Evolutionary conservation across 2,888 invertebrate species (phyloP).

Genomic region (Syrista parreyssii): DNA sequence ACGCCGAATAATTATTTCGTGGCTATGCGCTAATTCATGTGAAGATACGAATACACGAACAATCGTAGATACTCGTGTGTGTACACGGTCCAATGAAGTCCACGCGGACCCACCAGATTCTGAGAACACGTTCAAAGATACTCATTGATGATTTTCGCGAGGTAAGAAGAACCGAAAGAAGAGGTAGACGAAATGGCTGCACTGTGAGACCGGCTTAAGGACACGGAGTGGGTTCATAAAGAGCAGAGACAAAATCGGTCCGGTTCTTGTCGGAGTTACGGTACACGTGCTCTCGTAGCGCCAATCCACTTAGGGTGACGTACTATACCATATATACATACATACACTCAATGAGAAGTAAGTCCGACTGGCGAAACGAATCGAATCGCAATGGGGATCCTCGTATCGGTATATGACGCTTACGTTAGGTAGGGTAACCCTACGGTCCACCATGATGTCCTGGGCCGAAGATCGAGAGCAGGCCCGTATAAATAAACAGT

Average conservation of each 20-base stretch:
- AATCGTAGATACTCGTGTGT: neutral
- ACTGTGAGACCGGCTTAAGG: neutral
- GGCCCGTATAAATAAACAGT: slow-evolving; percentile 41
- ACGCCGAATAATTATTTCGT: neutral
- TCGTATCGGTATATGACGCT: slow-evolving; percentile 3
- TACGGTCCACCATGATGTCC: neutral
- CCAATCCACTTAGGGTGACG: slow-evolving; percentile 4
- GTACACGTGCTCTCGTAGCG: slow-evolving; percentile 7
- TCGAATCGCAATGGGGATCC: slow-evolving; percentile 18
- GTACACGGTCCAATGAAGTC: neutral
- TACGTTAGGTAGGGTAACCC: neutral
- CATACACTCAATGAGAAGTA: neutral
- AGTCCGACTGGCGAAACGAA: slow-evolving; percentile 9
- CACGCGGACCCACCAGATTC: neutral
- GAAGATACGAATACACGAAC: too few species aligned
- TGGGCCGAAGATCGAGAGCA: slow-evolving; percentile 1
- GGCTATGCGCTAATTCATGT: neutral
- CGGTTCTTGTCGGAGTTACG: slow-evolving; percentile 5
- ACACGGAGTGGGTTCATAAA: slow-evolving; percentile 15
- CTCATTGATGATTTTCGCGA: slow-evolving; percentile 2
- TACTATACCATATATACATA: neutral
- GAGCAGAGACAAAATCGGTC: slow-evolving; percentile 10
- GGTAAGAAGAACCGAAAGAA: neutral
- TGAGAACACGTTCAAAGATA: neutral
- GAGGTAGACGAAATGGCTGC: neutral